A percentile compares a stretch with the other conserved stretches of the same genome.
phyloP scores from a whole-genome alignment of 2,113 vertebrate species.

The Amphilophus citrinellus region DNA sequence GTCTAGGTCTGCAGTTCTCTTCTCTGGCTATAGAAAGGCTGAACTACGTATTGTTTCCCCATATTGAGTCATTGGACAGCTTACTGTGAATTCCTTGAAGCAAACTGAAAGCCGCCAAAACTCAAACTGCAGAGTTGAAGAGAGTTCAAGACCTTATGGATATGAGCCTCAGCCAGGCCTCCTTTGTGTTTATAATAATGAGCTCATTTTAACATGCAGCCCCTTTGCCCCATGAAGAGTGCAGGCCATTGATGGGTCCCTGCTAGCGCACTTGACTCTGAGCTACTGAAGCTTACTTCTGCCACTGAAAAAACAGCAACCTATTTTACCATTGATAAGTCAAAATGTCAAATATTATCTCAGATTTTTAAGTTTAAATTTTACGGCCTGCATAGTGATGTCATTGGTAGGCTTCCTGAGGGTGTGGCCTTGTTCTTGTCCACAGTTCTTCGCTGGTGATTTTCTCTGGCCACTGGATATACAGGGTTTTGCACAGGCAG shows the following conservation, averaged over 20 bases:
- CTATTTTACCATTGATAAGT: accelerated
- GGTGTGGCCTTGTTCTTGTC: background rate
- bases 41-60: background rate
- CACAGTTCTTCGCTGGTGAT: background rate
- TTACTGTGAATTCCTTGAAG: background rate
- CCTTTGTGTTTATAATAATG: background rate
- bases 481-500: background rate
- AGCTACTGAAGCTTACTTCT: background rate
- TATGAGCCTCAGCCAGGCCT: background rate
- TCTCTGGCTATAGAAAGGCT: background rate
- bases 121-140: background rate
- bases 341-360: background rate
- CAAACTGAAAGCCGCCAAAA: background rate
- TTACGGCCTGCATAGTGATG: background rate
- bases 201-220: no score
- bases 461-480: background rate
- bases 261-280: background rate
- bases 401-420: background rate
- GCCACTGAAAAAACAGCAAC: background rate
- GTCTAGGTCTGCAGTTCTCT: background rate
- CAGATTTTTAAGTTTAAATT: background rate
- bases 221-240: background rate
- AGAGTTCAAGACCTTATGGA: background rate
- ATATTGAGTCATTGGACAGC: background rate
- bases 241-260: background rate